phyloP scores from a whole-genome alignment of 2,888 invertebrate genomes.

The Antheraea yamamai region DNA sequence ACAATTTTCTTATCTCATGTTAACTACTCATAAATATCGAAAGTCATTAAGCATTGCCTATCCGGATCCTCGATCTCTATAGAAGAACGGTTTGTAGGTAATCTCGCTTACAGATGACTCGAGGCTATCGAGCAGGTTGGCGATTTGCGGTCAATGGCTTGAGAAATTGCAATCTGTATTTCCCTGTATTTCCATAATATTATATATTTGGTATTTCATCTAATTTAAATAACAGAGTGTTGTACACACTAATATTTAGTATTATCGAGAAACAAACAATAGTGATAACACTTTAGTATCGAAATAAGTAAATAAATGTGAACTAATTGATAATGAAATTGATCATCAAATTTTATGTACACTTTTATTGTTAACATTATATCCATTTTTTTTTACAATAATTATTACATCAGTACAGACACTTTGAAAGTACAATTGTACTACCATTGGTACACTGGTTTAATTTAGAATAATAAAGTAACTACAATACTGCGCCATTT shows the following conservation, averaged over 20 bases:
- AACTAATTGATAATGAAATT: conserved; percentile 1
- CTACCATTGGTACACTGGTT: not conserved
- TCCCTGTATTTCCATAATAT: conserved; percentile 16
- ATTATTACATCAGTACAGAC: not conserved
- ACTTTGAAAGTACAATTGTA: not conserved
- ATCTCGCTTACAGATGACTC: conserved; percentile 62
- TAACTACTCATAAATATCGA: conserved; percentile 5
- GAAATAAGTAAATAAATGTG: not conserved
- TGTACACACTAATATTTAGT: not conserved
- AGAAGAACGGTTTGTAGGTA: conserved; percentile 36
- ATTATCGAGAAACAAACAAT: not conserved
- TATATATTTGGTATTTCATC: conserved; percentile 6
- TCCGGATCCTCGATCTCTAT: conserved; percentile 13
- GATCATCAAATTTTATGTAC: not conserved
- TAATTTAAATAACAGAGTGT: not conserved
- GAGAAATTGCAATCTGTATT: conserved; percentile 54
- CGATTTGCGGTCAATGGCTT: conserved; percentile 65
- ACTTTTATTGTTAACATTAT: not conserved
- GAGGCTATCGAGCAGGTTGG: conserved; percentile 56
- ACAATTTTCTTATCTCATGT: not conserved
- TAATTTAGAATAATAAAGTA: not conserved
- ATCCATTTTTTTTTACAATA: not conserved
- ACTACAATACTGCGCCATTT: too few species aligned
- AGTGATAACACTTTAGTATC: not conserved
- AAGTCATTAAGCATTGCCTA: not conserved